phyloP scores from a whole-genome alignment of 2,113 vertebrate species.

The Phyllostomus discolor region DNA sequence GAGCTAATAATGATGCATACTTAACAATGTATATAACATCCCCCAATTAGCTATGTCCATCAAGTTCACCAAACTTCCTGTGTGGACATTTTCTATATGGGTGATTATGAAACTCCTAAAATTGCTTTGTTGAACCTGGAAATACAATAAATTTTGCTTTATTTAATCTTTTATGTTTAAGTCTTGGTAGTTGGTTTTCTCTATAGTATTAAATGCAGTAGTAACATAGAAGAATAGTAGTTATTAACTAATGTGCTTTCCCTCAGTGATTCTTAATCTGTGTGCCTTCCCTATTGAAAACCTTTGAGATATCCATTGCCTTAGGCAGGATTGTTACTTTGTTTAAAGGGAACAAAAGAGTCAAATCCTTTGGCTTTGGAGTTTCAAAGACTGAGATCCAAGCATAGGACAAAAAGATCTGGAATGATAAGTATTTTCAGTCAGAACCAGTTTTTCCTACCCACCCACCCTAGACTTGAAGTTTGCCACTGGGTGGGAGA shows the following conservation, averaged over 20 bases:
- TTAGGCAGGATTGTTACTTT: not conserved
- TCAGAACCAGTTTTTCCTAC: not conserved
- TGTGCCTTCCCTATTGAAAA: not conserved
- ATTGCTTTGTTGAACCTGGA: not conserved
- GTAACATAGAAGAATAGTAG: not conserved
- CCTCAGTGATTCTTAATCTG: not conserved
- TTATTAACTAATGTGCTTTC: not conserved
- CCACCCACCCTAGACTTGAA: not conserved
- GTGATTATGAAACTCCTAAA: not conserved
- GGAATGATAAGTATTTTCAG: not conserved
- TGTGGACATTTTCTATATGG: not conserved
- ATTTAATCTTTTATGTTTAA: not conserved
- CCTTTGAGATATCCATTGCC: not conserved
- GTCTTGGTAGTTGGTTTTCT: not conserved
- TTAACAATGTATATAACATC: not conserved
- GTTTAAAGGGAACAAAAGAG: conserved; percentile 29
- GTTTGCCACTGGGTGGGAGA: not conserved
- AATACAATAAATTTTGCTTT: not conserved
- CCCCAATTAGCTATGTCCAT: not conserved
- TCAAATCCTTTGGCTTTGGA: conserved; percentile 27
- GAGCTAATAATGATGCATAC: not conserved
- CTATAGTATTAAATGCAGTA: not conserved
- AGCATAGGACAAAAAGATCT: not conserved
- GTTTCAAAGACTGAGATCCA: conserved; percentile 8
- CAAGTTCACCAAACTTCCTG: not conserved